Evolutionary conservation across 1,140 invertebrate genomes (phyloP), one percentile per base, ranked within the genome.

Genomic region (Drosophila carrolli): DNA sequence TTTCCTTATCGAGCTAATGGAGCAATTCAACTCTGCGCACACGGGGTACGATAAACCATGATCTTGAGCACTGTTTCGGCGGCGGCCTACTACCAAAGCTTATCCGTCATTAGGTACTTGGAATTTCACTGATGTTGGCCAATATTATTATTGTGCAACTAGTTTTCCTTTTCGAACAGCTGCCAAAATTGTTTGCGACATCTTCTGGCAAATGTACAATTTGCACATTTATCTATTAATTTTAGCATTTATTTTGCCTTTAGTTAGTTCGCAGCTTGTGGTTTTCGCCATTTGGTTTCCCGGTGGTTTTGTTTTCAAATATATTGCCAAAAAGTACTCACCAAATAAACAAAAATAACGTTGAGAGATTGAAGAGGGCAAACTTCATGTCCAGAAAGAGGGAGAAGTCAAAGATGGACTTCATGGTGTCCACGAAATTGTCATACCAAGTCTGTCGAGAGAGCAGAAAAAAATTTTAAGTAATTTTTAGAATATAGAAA

Each of bases 301-400:
- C 37, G 3, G 37, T 11, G n/a, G 29, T 32, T 32, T 51, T 16
- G 29, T 35, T 62, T 43, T 29, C 9, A 5, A 23, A 5, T 43
- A 6, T 37, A 14, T 16, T 10, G 8, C 35, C 16, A 32, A 35
- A 44, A 9, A 19, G 14, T 74, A 91, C 91, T 92, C 65, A 92
- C 96, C 96, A 98, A 76, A 95, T 96, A 92, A 97, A 98, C 16
- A 98, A 93, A 40, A 97, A 94, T 74, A 97, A 95, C 62, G 97
- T 98, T 4, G 96, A 96, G 1, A 97, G 73, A 54, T 96, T 96
- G 75, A 98, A 95, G 7, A 98, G 93, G 50, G 97, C 93, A 90
- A 97, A 98, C 63, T 96, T 96, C 37, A 95, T 92, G 86, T 96
- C 96, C 83, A 95, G 93, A 89, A 97, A 97, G 91, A 97, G 95